Evolutionary conservation across 1,140 invertebrate species (phyloP).

Genomic region (Pectinophora gossypiella): DNA sequence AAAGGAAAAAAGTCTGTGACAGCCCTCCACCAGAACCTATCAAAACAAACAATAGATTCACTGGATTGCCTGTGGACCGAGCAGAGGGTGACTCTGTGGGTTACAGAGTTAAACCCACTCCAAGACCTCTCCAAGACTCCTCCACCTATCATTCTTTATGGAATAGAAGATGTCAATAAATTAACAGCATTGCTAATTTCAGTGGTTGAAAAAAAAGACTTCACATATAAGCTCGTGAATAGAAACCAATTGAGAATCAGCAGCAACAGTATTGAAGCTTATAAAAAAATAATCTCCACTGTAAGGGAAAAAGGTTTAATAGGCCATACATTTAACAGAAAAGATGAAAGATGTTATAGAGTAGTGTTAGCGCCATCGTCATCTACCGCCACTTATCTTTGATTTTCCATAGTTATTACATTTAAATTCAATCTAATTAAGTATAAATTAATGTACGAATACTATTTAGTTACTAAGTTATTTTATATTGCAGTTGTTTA

Average conservation of each 20-base stretch:
- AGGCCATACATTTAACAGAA: background rate
- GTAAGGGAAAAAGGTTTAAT: slow-evolving; percentile 4
- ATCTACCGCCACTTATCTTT: too few species aligned
- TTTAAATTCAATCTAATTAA: too few species aligned
- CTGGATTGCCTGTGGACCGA: background rate
- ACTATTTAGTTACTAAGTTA: too few species aligned
- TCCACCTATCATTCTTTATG: background rate
- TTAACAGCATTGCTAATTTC: background rate
- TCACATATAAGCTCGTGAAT: background rate
- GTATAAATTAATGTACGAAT: too few species aligned
- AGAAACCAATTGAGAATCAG: background rate
- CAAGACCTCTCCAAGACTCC: background rate
- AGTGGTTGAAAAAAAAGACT: background rate
- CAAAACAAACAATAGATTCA: background rate
- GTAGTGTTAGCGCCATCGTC: background rate
- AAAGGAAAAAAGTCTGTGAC: background rate
- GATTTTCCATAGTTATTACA: too few species aligned
- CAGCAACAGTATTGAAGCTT: background rate
- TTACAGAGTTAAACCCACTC: background rate
- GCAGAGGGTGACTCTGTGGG: background rate
- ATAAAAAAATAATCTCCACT: background rate
- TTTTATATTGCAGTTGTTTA: too few species aligned
- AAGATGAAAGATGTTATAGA: background rate
- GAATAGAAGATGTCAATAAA: slow-evolving; percentile 1
- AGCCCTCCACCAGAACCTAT: background rate